Percentiles rank a stretch among this genome's conserved stretches.
Conservation (phyloP, 2,797 vertebrate species). For the Eurystomus glaucurus region DNA sequence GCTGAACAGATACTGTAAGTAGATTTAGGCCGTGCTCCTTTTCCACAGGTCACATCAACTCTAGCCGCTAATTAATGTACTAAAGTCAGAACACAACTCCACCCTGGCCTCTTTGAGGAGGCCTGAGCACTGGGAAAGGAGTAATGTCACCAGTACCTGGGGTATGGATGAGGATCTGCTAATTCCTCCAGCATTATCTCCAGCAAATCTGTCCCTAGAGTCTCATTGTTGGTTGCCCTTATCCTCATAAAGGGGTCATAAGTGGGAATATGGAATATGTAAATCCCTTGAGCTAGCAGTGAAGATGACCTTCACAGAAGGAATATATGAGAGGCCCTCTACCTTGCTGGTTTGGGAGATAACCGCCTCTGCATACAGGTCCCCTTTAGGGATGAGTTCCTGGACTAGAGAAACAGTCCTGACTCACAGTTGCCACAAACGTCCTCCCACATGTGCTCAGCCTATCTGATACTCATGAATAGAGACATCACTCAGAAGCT, state of each 20-base stretch:
- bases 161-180: neutral
- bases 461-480: neutral
- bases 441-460: neutral
- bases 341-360: neutral
- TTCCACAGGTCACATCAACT: neutral
- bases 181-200: neutral
- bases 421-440: neutral
- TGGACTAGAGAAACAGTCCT: neutral
- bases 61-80: neutral
- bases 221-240: neutral
- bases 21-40: neutral
- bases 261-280: neutral
- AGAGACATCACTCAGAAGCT: neutral
- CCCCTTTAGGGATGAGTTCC: neutral
- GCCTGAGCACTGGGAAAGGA: neutral
- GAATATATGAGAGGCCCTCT: neutral
- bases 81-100: neutral
- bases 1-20: neutral
- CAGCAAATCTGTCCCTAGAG: neutral
- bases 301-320: neutral
- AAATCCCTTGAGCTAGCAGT: neutral
- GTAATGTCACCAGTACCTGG: neutral
- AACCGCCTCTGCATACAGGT: neutral
- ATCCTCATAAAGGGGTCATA: neutral
- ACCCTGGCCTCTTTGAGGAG: neutral